Evolutionary conservation across 1,140 invertebrate genomes (phyloP), one percentile per base, ranked within the genome.

Genomic region (Sitophilus oryzae): DNA sequence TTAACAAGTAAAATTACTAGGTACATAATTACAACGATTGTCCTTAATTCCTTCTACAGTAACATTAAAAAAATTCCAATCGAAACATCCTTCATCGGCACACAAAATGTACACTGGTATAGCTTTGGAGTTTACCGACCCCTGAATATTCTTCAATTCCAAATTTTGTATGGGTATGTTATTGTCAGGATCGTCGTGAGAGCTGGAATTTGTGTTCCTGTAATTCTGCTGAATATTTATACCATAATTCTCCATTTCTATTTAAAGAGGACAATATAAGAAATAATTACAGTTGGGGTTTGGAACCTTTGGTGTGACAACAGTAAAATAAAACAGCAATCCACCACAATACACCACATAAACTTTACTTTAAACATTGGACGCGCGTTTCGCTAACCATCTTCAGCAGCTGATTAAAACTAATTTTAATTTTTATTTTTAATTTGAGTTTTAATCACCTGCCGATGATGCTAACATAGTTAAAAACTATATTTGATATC

Each of bases 161-260:
- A 40, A 40, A 20, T 40, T 40, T 15, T 8, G 5, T 6, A 40
- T 40, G 8, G 38, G 38, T 5, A 40, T 40, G 18, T 40, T 40
- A 15, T 20, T 20, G 5, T 40, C 14, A 20, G 38, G 38, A 6
- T 6, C 19, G 5, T 15, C 8, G 5, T 5, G 14, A 6, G 5
- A 8, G 8, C 5, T 15, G 8, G 38, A 15, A 40, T 40, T 40
- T 6, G 38, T 4, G 38, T 40, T 40, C 19, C 38, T 40, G 14
- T 40, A 40, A 14, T 40, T 40, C 38, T 40, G 38, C 14, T 40
- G 38, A 6, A 40, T 40, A 14, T 40, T 40, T 5, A 40, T 40
- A 15, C 38, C 38, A 20, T 35, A 35, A 9, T 35, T 35, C n/a
- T 9, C n/a, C 34, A 35, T 9, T 9, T n/a, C 34, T 35, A n/a